Conservation (phyloP, 2,113 vertebrate genomes). For the Laticauda laticaudata region DNA sequence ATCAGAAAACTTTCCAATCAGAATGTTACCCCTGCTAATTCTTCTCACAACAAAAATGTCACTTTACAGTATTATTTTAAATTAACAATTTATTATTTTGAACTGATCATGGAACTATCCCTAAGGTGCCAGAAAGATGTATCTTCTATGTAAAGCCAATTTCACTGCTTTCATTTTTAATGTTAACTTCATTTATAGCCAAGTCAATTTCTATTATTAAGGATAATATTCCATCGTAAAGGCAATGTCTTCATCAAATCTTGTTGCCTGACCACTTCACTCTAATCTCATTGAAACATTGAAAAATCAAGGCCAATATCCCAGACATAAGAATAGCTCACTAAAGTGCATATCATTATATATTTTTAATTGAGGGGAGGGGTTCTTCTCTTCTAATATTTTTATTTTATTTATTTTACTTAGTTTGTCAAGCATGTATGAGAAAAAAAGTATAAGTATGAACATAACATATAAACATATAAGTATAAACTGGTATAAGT, state of each 20-base stretch:
- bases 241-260: background rate
- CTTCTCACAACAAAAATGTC: background rate
- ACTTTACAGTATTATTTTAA: background rate
- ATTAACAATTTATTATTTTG: background rate
- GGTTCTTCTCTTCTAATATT: too few relatives aligned
- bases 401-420: too few relatives aligned
- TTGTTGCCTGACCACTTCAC: background rate
- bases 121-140: slow-evolving; percentile 6
- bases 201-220: slow-evolving; percentile 18
- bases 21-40: background rate
- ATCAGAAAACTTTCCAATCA: background rate
- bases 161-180: slow-evolving; percentile 12
- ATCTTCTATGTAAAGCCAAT: slow-evolving; percentile 13
- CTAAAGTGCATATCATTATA: background rate
- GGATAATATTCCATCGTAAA: background rate
- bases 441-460: too few relatives aligned
- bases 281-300: background rate
- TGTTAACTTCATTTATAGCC: background rate
- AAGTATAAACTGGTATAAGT: too few relatives aligned
- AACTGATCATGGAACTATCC: background rate
- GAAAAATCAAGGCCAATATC: background rate
- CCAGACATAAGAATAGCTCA: background rate
- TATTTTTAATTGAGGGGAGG: background rate
- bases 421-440: too few relatives aligned
- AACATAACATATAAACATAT: too few relatives aligned